Evolutionary conservation across 2,113 vertebrate genomes (phyloP).

Genomic region (Sander vitreus): DNA sequence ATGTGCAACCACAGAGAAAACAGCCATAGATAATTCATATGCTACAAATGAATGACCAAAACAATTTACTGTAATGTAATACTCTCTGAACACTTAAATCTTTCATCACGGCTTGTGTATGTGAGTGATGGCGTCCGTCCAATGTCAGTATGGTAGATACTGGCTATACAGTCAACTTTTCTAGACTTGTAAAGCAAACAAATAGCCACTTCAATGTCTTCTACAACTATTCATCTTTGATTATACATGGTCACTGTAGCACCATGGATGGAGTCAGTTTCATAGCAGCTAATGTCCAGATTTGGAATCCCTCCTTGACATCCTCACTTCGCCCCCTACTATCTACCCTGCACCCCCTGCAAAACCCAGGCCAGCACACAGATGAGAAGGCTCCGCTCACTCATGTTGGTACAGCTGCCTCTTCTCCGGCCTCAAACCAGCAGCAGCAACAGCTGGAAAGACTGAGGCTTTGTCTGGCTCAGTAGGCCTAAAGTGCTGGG

Average conservation of each 20-base stretch:
- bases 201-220: slow-evolving; percentile 21
- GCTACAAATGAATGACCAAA: slow-evolving; percentile 15
- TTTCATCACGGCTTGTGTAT: slow-evolving; percentile 22
- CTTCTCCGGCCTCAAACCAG: slow-evolving; percentile 65
- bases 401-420: slow-evolving; percentile 83
- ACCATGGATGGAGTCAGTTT: not conserved
- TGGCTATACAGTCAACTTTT: slow-evolving; percentile 29
- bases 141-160: slow-evolving; percentile 24
- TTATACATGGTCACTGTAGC: slow-evolving; percentile 12
- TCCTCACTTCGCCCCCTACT: slow-evolving; percentile 19
- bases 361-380: slow-evolving; percentile 43
- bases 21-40: not conserved
- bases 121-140: slow-evolving; percentile 33
- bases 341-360: slow-evolving; percentile 35
- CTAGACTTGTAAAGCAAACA: slow-evolving; percentile 31
- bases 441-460: slow-evolving; percentile 82
- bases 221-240: slow-evolving; percentile 26
- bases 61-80: slow-evolving; percentile 14
- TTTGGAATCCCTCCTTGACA: slow-evolving; percentile 22
- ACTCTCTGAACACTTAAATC: slow-evolving; percentile 12
- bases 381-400: slow-evolving; percentile 50
- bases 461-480: slow-evolving; percentile 73
- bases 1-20: not conserved
- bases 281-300: slow-evolving; percentile 23
- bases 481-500: slow-evolving; percentile 64